These are phyloP conservation scores for Nasua narica DNA, from an alignment of 2,797 vertebrate species.

Conservation along the genomic window DNA sequence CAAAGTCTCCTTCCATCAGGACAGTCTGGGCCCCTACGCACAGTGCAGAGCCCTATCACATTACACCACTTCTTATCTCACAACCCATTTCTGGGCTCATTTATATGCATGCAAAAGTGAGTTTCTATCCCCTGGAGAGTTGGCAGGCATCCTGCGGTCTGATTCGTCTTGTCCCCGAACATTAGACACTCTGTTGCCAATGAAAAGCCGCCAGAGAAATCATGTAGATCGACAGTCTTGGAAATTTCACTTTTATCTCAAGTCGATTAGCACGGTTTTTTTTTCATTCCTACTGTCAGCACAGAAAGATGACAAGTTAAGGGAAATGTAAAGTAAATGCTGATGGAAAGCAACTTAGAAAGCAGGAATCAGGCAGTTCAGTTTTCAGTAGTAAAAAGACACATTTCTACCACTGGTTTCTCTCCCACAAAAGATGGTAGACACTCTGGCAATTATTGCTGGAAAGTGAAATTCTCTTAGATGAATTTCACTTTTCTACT, in stretches of 20 bases:
- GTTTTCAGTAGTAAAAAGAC: constrained; percentile 43
- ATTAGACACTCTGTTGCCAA: constrained; percentile 59
- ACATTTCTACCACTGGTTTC: background rate
- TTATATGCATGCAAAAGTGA: constrained; percentile 51
- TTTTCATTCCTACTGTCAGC: constrained; percentile 46
- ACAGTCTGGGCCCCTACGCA: background rate
- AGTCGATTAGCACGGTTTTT: constrained; percentile 54
- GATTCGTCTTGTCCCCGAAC: constrained; percentile 55
- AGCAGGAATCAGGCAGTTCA: background rate
- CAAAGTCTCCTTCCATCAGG: background rate
- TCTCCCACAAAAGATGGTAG: background rate
- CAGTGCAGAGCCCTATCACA: background rate
- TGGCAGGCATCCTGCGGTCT: constrained; percentile 48
- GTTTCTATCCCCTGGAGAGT: constrained; percentile 49
- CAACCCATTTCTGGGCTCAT: constrained; percentile 52
- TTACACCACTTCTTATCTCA: constrained; percentile 11
- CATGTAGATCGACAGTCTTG: constrained; percentile 39
- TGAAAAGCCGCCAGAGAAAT: constrained; percentile 52
- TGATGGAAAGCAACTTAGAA: constrained; percentile 47
- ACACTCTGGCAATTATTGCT: constrained; percentile 14
- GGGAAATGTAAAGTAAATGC: constrained; percentile 66
- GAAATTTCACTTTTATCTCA: constrained; percentile 72
- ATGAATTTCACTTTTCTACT: background rate
- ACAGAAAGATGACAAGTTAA: constrained; percentile 65
- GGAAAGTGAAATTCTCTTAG: background rate